Conservation (phyloP, 53 echinoderm and acorn worm species). For the Pentamera pediparva region DNA sequence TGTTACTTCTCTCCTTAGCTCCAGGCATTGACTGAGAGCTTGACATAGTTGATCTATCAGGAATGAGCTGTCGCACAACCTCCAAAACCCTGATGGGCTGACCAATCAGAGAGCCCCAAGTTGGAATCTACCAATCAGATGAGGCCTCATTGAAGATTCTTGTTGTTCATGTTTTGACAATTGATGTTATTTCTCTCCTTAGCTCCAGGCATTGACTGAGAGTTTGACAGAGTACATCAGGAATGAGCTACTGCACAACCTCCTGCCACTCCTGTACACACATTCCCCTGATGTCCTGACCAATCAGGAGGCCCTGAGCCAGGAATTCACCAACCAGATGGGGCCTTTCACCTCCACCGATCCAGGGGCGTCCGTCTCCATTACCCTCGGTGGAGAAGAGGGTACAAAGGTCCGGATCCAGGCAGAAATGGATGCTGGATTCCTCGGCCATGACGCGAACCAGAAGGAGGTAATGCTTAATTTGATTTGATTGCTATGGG, state of each 20-base stretch:
- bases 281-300: background rate
- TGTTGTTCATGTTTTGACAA: no score
- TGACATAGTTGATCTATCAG: background rate
- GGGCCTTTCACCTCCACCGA: no score
- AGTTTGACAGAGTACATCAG: background rate
- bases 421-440: slow-evolving; percentile 25
- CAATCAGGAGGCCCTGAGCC: no score
- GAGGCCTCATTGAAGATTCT: no score
- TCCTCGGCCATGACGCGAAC: background rate
- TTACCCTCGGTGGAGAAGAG: background rate
- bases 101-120: no score
- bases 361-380: background rate
- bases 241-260: background rate
- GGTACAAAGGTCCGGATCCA: slow-evolving; percentile 11
- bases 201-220: slow-evolving; percentile 8
- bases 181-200: no score
- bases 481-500: no score
- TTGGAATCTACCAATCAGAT: no score
- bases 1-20: slow-evolving; percentile 2
- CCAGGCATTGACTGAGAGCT: background rate
- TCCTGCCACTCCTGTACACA: background rate
- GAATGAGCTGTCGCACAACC: background rate
- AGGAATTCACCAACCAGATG: no score
- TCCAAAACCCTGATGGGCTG: background rate
- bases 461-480: slow-evolving; percentile 25